Conservation (phyloP, 2,113 vertebrate genomes). For the Danionella cerebrum region DNA sequence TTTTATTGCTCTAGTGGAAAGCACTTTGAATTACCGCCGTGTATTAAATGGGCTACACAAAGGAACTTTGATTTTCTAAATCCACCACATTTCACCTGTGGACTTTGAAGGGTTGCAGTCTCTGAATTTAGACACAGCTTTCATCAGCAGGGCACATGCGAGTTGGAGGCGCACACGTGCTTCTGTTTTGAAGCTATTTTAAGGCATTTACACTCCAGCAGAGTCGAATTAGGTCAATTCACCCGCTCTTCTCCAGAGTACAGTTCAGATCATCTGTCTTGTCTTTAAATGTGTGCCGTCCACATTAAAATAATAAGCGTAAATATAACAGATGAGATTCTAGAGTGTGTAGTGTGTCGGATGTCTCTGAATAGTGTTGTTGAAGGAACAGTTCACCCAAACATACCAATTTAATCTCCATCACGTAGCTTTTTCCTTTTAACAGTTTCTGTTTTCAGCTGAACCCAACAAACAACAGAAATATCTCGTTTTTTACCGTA, state of each 20-base stretch:
- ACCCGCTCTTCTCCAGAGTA: not conserved
- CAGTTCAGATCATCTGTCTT: slow-evolving; percentile 7
- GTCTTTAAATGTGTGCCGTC: slow-evolving; percentile 6
- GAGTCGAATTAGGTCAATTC: slow-evolving; percentile 16
- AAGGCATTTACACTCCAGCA: slow-evolving; percentile 2
- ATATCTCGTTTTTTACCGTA: too few relatives aligned
- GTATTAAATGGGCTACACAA: too few relatives aligned
- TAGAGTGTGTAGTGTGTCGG: not conserved
- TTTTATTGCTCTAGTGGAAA: too few relatives aligned
- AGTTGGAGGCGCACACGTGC: slow-evolving; percentile 30
- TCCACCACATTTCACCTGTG: too few relatives aligned
- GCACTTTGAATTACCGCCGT: too few relatives aligned
- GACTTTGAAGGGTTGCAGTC: too few relatives aligned
- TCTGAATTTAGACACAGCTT: too few relatives aligned
- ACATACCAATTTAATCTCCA: not conserved
- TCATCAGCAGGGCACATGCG: slow-evolving; percentile 18
- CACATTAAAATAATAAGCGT: not conserved
- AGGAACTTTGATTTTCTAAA: too few relatives aligned
- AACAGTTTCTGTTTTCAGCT: too few relatives aligned
- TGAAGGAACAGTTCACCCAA: not conserved
- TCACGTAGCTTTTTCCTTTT: too few relatives aligned
- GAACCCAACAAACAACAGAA: too few relatives aligned
- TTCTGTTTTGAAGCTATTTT: slow-evolving; percentile 26
- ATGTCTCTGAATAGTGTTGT: slow-evolving; percentile 1
- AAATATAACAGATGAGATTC: not conserved